Conservation (phyloP, 2,113 vertebrate genomes). For the Erpornis zantholeuca region DNA sequence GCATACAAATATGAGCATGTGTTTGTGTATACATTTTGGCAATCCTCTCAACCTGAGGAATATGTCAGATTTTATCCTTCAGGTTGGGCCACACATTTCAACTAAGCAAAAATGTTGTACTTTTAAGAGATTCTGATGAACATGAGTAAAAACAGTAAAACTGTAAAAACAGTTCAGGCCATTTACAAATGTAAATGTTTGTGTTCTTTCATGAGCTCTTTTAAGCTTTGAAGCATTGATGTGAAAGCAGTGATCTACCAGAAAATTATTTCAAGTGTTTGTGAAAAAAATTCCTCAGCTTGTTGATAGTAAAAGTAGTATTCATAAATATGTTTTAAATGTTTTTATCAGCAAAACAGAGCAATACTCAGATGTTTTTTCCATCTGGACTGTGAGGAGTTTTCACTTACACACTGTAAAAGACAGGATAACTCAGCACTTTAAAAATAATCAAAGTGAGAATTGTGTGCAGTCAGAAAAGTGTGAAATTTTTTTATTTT, state of each 20-base stretch:
- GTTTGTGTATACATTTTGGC: neutral
- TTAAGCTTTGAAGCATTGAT: neutral
- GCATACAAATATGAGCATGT: neutral
- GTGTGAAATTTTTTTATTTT: neutral
- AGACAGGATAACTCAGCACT: neutral
- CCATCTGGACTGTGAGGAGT: neutral
- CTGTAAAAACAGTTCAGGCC: neutral
- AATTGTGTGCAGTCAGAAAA: slow-evolving; percentile 11
- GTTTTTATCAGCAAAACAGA: neutral
- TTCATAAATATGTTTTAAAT: neutral
- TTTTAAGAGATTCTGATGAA: neutral
- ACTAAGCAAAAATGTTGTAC: neutral
- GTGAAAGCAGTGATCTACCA: neutral
- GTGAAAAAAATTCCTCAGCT: neutral
- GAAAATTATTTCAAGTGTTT: neutral
- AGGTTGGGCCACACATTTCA: neutral
- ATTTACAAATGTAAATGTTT: neutral
- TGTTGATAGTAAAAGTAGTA: neutral
- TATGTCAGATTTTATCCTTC: neutral
- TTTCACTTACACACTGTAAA: neutral
- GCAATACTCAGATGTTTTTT: neutral
- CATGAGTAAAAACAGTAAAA: neutral
- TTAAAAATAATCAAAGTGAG: slow-evolving; percentile 30
- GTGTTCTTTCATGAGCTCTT: neutral
- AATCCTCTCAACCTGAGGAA: neutral